Conservation (phyloP, 2,888 invertebrate species). For the Athalia cordata region DNA sequence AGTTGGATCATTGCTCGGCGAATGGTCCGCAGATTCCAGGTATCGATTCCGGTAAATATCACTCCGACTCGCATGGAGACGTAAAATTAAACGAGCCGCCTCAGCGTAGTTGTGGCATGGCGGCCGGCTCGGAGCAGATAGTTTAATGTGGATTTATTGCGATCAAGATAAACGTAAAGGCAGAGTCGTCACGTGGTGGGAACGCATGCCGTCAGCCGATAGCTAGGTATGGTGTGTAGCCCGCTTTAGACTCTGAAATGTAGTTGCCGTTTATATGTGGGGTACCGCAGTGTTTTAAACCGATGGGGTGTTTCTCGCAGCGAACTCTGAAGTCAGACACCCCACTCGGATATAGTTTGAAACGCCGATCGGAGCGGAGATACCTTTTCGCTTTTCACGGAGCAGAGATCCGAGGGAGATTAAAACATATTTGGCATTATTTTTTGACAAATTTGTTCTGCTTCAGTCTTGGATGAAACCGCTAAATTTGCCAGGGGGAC, state of each 20-base stretch:
- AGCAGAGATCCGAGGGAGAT: constrained; percentile 39
- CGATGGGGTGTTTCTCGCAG: constrained; percentile 55
- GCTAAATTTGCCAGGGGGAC: background rate
- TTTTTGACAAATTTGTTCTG: constrained; percentile 44
- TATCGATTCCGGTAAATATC: constrained; percentile 51
- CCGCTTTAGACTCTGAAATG: constrained; percentile 51
- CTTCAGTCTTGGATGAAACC: background rate
- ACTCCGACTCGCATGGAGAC: constrained; percentile 46
- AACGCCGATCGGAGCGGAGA: constrained; percentile 23
- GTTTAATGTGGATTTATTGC: constrained; percentile 73
- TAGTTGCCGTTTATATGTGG: constrained; percentile 29
- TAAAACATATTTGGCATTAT: constrained; percentile 31
- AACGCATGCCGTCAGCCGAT: constrained; percentile 63
- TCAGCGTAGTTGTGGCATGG: constrained; percentile 50
- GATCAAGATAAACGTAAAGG: constrained; percentile 67
- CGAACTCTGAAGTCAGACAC: constrained; percentile 23
- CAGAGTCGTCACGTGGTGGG: constrained; percentile 67
- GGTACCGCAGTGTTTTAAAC: constrained; percentile 61
- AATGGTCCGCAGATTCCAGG: constrained; percentile 45
- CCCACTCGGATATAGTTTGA: constrained; percentile 26
- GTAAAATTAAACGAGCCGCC: constrained; percentile 58
- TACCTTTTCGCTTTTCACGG: constrained; percentile 33
- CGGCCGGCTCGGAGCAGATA: constrained; percentile 62
- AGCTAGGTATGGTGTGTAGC: constrained; percentile 55
- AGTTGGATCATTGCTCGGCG: constrained; percentile 3